Base-by-base conservation (phyloP, 2,888 invertebrate genomes). In the Epiperipatus broadwayi region DNA sequence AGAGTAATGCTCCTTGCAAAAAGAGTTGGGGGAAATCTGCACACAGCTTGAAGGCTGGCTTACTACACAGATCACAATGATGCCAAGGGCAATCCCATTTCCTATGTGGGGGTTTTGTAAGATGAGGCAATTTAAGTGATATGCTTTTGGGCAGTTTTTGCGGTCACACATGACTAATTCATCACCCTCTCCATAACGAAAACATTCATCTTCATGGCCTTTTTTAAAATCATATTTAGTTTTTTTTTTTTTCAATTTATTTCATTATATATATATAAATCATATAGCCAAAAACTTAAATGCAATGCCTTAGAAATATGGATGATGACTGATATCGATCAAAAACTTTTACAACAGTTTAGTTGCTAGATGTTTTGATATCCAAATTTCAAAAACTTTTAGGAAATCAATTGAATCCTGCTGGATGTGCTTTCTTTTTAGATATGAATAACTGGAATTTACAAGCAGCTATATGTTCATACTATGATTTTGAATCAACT, bases 361-460 rank as follows among this genome's bases (percentile, higher is more conserved):
- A 85, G 85, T 63, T 87, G 89, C 58, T 78, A 60, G 91, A 93
- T 55, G 89, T 89, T 58, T 68, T 93, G 48, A 75, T 93, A 47
- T 73, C 75, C 53, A 83, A 89, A 65, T 72, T 93, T 59, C 85
- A 85, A 60, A 78, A 74, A 59, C 67, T 93, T 44, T 66, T 89
- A 55, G 83, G 81, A 40, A 73, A 77, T 56, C 71, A 71, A 59
- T 61, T 78, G 49, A 75, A 71, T 54, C 69, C 72, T 49, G 71
- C 71, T 47, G 73, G 75, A 39, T 78, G 78, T 48, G 60, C 70
- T 32, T 95, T 93, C 63, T 93, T 87, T 57, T 67, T 93, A 52
- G 93, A 93, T 58, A 93, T 93, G 91, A 91, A 85, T 59, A 89
- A 93, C 63, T 93, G 93, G 91, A 93, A 93, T 63, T 67, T 95